These are phyloP conservation scores for Pachyrhynchus sulphureomaculatus DNA, from an alignment of 1,140 invertebrate species.

Conservation along the genomic window DNA sequence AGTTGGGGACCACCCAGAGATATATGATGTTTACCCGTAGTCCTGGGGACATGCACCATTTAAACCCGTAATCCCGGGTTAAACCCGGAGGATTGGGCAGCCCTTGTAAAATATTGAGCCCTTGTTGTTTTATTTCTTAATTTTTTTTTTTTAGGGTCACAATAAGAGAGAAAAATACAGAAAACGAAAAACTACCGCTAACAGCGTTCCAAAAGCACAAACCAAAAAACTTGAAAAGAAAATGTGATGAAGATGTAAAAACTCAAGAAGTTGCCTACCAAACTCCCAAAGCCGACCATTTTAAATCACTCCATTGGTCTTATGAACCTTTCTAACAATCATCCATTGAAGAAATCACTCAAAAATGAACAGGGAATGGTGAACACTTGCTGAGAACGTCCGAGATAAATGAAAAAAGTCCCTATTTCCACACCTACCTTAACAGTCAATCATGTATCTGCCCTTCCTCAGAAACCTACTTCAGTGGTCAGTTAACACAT, in stretches of 20 bases:
- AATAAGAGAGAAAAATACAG: too few species aligned
- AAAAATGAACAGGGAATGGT: constrained; percentile 34
- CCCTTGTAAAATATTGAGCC: too few species aligned
- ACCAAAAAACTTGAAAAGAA: constrained; percentile 26
- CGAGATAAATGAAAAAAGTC: constrained; percentile 8
- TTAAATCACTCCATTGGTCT: constrained; percentile 47
- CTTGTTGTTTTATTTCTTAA: too few species aligned
- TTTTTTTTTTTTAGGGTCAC: too few species aligned
- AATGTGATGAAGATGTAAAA: constrained; percentile 31
- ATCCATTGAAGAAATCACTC: constrained; percentile 47
- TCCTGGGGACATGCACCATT: too few species aligned
- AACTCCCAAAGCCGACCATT: constrained; percentile 42
- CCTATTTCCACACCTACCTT: neutral
- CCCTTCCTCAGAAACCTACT: neutral
- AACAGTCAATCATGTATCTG: neutral
- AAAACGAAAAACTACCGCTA: neutral
- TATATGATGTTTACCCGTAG: too few species aligned
- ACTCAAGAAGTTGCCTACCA: constrained; percentile 29
- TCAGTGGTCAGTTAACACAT: constrained; percentile 9
- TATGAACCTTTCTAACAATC: constrained; percentile 52
- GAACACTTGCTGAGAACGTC: constrained; percentile 9
- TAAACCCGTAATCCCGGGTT: too few species aligned
- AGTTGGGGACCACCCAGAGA: too few species aligned
- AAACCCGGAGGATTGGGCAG: too few species aligned
- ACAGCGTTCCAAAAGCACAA: constrained; percentile 10